These are phyloP conservation scores for Brachirus orientalis DNA, from an alignment of 2,113 vertebrate species.

Conservation along the genomic window DNA sequence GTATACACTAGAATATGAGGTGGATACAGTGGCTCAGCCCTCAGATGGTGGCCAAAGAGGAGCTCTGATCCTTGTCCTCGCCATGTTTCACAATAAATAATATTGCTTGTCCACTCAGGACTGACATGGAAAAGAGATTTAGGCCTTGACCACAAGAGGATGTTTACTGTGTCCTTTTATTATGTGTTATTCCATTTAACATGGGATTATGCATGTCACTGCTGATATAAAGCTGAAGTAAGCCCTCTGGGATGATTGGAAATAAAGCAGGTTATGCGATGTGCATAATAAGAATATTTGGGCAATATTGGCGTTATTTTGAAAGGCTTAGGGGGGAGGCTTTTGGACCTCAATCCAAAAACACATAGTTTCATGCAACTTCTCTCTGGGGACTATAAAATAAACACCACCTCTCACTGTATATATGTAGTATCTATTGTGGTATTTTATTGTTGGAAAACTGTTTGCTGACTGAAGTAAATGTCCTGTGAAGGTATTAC, in stretches of 20 bases:
- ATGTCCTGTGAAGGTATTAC: background rate
- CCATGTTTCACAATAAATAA: constrained; percentile 81
- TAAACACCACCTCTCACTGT: background rate
- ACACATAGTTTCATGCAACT: constrained; percentile 9
- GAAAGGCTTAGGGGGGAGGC: constrained; percentile 53
- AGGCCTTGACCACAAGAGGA: constrained; percentile 61
- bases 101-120: constrained; percentile 78
- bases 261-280: constrained; percentile 72
- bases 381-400: constrained; percentile 23
- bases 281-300: constrained; percentile 72
- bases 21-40: constrained; percentile 74
- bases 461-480: background rate
- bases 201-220: constrained; percentile 78
- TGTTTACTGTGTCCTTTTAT: constrained; percentile 71
- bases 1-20: constrained; percentile 74
- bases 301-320: constrained; percentile 78
- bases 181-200: constrained; percentile 75
- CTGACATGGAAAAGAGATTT: constrained; percentile 80
- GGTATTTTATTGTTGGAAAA: background rate
- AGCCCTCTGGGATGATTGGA: constrained; percentile 74
- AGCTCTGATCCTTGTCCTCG: constrained; percentile 76
- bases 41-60: constrained; percentile 63
- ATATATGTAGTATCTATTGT: background rate
- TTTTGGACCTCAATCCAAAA: constrained; percentile 24
- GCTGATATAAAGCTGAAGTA: constrained; percentile 69